A percentile compares a stretch with the other conserved stretches of the same genome.
These are phyloP conservation scores for Agrypnus murinus DNA, from an alignment of 2,888 invertebrate genomes.

Conservation along the genomic window DNA sequence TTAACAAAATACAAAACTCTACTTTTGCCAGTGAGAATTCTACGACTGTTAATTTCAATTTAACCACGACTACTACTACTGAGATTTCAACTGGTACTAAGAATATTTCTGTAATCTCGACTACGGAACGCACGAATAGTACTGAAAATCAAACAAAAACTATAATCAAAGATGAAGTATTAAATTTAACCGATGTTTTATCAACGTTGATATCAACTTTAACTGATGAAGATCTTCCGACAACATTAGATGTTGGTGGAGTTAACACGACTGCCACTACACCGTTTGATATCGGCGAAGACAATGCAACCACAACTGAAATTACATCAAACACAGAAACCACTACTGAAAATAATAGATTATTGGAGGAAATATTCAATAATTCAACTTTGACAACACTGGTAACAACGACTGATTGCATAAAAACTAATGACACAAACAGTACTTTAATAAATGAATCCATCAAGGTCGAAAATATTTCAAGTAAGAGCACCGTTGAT, in stretches of 20 bases:
- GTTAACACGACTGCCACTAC: conserved; percentile 53
- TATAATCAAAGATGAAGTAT: conserved; percentile 51
- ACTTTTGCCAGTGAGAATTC: conserved; percentile 50
- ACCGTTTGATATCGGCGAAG: conserved; percentile 47
- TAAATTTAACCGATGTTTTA: conserved; percentile 36
- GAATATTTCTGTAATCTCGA: too few species aligned
- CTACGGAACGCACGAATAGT: neutral
- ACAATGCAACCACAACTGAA: conserved; percentile 47
- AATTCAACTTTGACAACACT: conserved; percentile 61
- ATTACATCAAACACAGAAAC: conserved; percentile 48
- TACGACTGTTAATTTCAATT: conserved; percentile 18
- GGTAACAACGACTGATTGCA: conserved; percentile 66
- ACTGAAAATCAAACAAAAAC: conserved; percentile 1
- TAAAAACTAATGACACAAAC: conserved; percentile 47
- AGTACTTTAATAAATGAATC: neutral
- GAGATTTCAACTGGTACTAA: too few species aligned
- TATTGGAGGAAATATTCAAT: conserved; percentile 4
- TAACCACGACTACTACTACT: neutral
- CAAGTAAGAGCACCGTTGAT: neutral
- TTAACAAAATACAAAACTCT: conserved; percentile 58
- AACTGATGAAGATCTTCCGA: conserved; percentile 39
- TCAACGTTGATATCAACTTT: conserved; percentile 39
- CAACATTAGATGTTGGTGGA: conserved; percentile 57
- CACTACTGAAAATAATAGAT: conserved; percentile 6
- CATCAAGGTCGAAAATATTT: too few species aligned